Evolutionary conservation across 1,140 invertebrate species (phyloP), one percentile per base, ranked within the genome.

Genomic region (Mesaphorura yosii): DNA sequence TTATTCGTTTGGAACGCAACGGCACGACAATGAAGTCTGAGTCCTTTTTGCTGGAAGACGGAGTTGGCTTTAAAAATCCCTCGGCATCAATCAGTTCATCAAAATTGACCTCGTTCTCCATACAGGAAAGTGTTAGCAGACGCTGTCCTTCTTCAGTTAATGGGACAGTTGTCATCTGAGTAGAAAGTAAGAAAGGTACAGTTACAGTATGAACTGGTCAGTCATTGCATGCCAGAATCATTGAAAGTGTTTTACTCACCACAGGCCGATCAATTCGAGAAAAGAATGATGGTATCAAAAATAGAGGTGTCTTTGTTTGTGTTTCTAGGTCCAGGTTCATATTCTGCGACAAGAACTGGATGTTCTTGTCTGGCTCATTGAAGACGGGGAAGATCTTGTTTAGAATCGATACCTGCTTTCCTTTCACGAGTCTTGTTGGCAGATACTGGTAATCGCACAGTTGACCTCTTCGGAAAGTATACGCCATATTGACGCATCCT

Each of bases 371-470:
- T 52, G 62, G 29, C 62, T 63, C 44, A 62, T 55, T 49, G 50
- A 67, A 53, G 28, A 67, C 57, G 27, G 85, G 82, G 58, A 83
- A 68, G 38, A 90, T 71, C 38, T 76, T 70, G 22, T 83, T 74
- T 59, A 84, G 77, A 15, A 83, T 72, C 64, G 75, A 81, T 53
- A 78, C 72, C 37, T 72, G 60, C 58, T 68, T 59, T 58, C 67
- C 64, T 63, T 69, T 26, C 25, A 47, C 58, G 27, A 69, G 63
- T 50, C 70, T 66, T 58, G 89, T 73, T 22, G 91, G 88, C 39
- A 94, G 68, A 69, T 83, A 94, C 72, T 94, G 90, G 69, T 89
- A 94, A 70, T 96, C 91, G 69, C 79, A 83, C 53, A 93, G 70
- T 64, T 76, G 50, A 70, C 73, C 77, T 84, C 84, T 77, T 64